Evolutionary conservation across 2,113 vertebrate genomes (phyloP), one percentile per base, ranked within the genome.

Genomic region (Ailuropoda melanoleuca): DNA sequence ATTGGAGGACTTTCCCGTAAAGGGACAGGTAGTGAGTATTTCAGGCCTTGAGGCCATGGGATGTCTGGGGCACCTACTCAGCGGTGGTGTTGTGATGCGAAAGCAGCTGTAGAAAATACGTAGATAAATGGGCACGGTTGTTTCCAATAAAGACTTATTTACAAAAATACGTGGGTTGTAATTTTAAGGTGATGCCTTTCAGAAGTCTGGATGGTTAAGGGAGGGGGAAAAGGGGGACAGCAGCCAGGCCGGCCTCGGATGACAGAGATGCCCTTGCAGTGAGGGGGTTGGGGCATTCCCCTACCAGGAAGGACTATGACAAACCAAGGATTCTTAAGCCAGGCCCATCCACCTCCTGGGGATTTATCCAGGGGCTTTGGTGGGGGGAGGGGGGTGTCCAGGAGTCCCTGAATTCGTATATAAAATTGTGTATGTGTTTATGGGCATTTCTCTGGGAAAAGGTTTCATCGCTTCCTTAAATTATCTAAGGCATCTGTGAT

Each of bases 91-190:
- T 53, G 34, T 1, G 13, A 37, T 29, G 1, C 0, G 18, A 46
- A 64, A 78, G 55, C 77, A 77, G 74, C 46, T 12, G 0, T 2
- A 39, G 68, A 19, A 3, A 4, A 21, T 13, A 3, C 39, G 1
- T 4, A 29, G 88, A 66, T 21, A 3, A 21, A 55, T 8, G 34
- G n/a, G 13, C 37, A 4, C 4, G 58, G 29, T 31, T 68, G 46
- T 78, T 93, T 39, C 81, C 77, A 82, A 17, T 26, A 53, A 80
- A 70, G 26, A 78, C 58, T 66, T 96, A 13, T 60, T 92, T 92
- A 56, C 11, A 70, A 26, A 39, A 43, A 62, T 31, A 48, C 75
- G 23, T 43, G 43, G 26, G 23, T 34, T 6, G 6, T 8, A 9
- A 24, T 29, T 78, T 64, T 39, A 56, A 37, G 66, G 43, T 3